A percentile compares a stretch with the other conserved stretches of the same genome.
Evolutionary conservation across 2,888 invertebrate genomes (phyloP).

Genomic region (Caenorhabditis sp.): DNA sequence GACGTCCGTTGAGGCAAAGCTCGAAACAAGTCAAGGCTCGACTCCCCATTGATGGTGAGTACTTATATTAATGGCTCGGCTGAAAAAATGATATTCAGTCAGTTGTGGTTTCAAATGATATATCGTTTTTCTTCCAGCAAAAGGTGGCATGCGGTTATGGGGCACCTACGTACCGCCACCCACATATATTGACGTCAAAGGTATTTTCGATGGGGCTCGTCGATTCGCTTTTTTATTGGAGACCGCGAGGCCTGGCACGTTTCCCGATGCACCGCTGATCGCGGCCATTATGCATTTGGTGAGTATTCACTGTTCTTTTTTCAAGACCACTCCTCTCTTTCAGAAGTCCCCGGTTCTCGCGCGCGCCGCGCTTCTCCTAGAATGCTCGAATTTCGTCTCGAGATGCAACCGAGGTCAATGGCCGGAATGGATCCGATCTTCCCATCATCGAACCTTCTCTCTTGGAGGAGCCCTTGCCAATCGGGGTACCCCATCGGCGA

Average conservation of each 20-base stretch:
- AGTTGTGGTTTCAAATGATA: too few relatives aligned
- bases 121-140: slow-evolving; percentile 64
- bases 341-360: slow-evolving; percentile 96
- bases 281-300: slow-evolving; percentile 96
- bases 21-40: slow-evolving; percentile 50
- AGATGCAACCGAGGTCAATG: slow-evolving; percentile 98
- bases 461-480: slow-evolving; percentile 83
- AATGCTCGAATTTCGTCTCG: slow-evolving; percentile 97
- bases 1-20: slow-evolving; percentile 46
- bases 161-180: slow-evolving; percentile 71
- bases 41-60: slow-evolving; percentile 64
- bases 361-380: slow-evolving; percentile 93
- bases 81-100: too few relatives aligned
- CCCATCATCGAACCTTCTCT: slow-evolving; percentile 69
- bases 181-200: slow-evolving; percentile 64
- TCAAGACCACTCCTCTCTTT: slow-evolving; percentile 85
- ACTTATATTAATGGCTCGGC: too few relatives aligned
- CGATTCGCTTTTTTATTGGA: slow-evolving; percentile 94
- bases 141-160: slow-evolving; percentile 74
- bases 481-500: slow-evolving; percentile 81
- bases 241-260: slow-evolving; percentile 95
- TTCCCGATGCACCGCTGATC: slow-evolving; percentile 96
- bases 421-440: slow-evolving; percentile 89
- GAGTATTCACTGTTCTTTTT: slow-evolving; percentile 81
- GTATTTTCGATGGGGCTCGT: slow-evolving; percentile 90